phyloP scores from a whole-genome alignment of 2,113 vertebrate genomes.

The Vireo altiloquus region DNA sequence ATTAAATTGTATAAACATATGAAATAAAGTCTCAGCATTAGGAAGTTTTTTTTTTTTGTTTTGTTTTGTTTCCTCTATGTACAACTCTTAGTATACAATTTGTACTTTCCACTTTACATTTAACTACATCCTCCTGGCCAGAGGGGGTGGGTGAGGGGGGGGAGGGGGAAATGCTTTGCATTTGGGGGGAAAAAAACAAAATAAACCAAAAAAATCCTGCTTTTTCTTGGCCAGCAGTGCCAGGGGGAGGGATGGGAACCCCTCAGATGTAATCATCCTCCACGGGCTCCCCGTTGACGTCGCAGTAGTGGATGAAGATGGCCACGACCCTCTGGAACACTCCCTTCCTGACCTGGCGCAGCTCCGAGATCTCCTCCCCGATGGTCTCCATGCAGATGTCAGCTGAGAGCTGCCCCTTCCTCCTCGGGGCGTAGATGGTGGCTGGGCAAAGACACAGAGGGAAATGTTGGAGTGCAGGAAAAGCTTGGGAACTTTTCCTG shows the following conservation, averaged over 20 bases:
- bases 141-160: too few relatives aligned
- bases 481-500: too few relatives aligned
- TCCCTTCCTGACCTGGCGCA: conserved; percentile 86
- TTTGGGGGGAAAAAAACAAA: background rate
- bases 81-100: conserved; percentile 76
- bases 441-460: conserved; percentile 65
- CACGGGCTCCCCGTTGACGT: conserved; percentile 92
- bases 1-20: conserved; percentile 83
- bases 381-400: conserved; percentile 99
- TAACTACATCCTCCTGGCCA: conserved; percentile 51
- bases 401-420: conserved; percentile 94
- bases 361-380: conserved; percentile 96
- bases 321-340: conserved; percentile 95
- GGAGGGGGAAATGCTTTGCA: background rate
- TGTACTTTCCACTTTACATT: conserved; percentile 69
- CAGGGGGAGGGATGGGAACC: background rate
- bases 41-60: conserved; percentile 26
- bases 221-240: conserved; percentile 23
- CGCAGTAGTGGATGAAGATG: conserved; percentile 96
- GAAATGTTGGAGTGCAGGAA: too few relatives aligned
- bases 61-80: conserved; percentile 63
- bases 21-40: conserved; percentile 76
- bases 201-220: background rate
- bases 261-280: conserved; percentile 93
- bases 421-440: conserved; percentile 94